phyloP scores from a whole-genome alignment of 1,140 invertebrate genomes.

The Drosophila gunungcola region DNA sequence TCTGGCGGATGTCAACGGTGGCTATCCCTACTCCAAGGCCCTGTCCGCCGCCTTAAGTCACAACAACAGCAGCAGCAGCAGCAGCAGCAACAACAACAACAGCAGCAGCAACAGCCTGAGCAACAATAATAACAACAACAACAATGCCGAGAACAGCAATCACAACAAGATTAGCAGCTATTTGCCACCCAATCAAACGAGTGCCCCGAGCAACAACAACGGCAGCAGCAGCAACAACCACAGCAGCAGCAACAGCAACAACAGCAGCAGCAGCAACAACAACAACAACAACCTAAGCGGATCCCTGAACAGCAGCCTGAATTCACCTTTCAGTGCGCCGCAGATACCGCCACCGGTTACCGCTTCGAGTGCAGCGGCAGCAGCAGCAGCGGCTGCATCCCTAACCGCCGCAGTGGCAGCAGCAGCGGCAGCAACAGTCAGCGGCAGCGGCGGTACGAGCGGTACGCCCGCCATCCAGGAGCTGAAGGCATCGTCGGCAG shows the following conservation, averaged over 20 bases:
- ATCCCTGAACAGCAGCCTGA: conserved; percentile 53
- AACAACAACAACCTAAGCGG: conserved; percentile 34
- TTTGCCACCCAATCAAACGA: conserved; percentile 39
- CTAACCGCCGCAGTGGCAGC: conserved; percentile 69
- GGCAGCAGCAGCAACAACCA: conserved; percentile 6
- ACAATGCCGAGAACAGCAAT: conserved; percentile 49
- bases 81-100: conserved; percentile 22
- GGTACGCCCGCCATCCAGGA: conserved; percentile 79
- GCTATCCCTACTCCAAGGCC: conserved; percentile 74
- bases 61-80: conserved; percentile 77
- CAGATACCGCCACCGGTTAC: conserved; percentile 53
- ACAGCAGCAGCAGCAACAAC: conserved; percentile 11
- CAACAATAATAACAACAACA: conserved; percentile 42
- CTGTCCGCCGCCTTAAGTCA: conserved; percentile 63
- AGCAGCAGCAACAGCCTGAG: conserved; percentile 24
- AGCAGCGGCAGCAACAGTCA: conserved; percentile 60
- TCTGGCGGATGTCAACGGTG: conserved; percentile 91
- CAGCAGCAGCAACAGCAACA: conserved; percentile 33
- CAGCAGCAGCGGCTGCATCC: conserved; percentile 60
- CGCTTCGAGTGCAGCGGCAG: conserved; percentile 60
- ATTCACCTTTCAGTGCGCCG: conserved; percentile 63
- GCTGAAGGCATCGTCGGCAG: conserved; percentile 79
- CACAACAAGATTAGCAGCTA: conserved; percentile 69
- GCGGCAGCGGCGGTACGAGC: conserved; percentile 24
- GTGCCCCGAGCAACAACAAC: conserved; percentile 11